Evolutionary conservation across 2,797 vertebrate genomes (phyloP), one percentile per base, ranked within the genome.

Genomic region (Argya squamiceps): DNA sequence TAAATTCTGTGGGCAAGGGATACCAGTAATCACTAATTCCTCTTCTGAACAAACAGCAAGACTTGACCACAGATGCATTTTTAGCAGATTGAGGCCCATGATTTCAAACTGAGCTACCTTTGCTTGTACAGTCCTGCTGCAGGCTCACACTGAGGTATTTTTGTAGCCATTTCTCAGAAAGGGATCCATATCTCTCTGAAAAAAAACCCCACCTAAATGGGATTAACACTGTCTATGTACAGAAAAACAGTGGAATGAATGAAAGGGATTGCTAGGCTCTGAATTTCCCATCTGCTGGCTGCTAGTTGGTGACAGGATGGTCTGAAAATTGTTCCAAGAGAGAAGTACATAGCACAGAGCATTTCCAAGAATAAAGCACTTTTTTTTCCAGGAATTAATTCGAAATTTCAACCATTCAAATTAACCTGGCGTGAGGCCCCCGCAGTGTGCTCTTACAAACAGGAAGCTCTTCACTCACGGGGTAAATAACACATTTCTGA

Each of bases 311-410:
- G 37, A 89, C 77, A 89, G 71, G 50, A 92, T 50, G 44, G 16
- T 36, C 84, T 80, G 75, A 94, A 85, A 87, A 50, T 52, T 30
- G 12, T 91, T 96, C 84, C 73, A 91, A 80, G 82, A 78, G 49
- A 89, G 79, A 62, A 93, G 41, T 20, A 32, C 37, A 36, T 20
- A 92, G 56, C 34, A 73, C 44, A 59, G 63, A 93, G 55, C 23
- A 15, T 67, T 93, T 95, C 79, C 77, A 84, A 81, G 91, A 93
- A 92, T 5, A 56, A 2, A 6, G 26, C 7, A 59, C 36, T 83
- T 81, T 71, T 71, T 46, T 49, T 86, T 84, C 93, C 52, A 86
- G 89, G 70, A 88, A 89, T 67, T 34, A 59, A 65, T 88, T 91
- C 76, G 43, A 46, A 69, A 71, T 74, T 86, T 78, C 30, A 34